Evolutionary conservation across 2,797 vertebrate species (phyloP).

Genomic region (Ataeniobius toweri): DNA sequence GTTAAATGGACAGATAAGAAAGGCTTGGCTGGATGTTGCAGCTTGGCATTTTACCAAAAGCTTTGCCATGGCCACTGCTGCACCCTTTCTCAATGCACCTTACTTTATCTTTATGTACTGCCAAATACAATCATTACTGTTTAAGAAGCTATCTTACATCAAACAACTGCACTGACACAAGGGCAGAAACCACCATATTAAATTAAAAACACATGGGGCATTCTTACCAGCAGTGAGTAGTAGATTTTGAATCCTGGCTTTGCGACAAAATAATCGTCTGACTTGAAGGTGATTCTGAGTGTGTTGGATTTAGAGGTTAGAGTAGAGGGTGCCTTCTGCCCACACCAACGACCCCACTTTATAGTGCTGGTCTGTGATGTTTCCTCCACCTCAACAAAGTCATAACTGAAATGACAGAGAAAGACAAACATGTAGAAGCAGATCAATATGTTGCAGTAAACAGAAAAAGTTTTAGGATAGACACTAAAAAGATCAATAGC

Average conservation of each 20-base stretch:
- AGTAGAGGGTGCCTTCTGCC: conserved; percentile 87
- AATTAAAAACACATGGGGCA: conserved; percentile 21
- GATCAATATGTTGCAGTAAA: neutral
- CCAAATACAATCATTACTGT: conserved; percentile 23
- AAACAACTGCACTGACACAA: conserved; percentile 22
- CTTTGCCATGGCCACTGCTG: conserved; percentile 17
- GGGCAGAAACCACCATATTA: conserved; percentile 16
- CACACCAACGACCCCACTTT: conserved; percentile 95
- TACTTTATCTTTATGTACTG: conserved; percentile 15
- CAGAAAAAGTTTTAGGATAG: neutral
- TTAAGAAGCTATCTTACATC: conserved; percentile 22
- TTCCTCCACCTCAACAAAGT: conserved; percentile 97
- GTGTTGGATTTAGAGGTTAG: conserved; percentile 90
- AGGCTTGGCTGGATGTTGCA: conserved; percentile 39
- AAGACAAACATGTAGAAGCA: neutral
- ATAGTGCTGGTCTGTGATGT: conserved; percentile 89
- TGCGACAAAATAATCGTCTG: conserved; percentile 95
- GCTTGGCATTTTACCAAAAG: conserved; percentile 50
- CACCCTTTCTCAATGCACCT: neutral
- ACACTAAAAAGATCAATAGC: neutral
- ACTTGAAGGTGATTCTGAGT: conserved; percentile 95
- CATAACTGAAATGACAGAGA: conserved; percentile 82
- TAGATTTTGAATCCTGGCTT: conserved; percentile 96
- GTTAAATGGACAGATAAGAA: conserved; percentile 44
- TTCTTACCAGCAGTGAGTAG: conserved; percentile 93